phyloP scores from a whole-genome alignment of 2,113 vertebrate genomes.

The Galbula dea region DNA sequence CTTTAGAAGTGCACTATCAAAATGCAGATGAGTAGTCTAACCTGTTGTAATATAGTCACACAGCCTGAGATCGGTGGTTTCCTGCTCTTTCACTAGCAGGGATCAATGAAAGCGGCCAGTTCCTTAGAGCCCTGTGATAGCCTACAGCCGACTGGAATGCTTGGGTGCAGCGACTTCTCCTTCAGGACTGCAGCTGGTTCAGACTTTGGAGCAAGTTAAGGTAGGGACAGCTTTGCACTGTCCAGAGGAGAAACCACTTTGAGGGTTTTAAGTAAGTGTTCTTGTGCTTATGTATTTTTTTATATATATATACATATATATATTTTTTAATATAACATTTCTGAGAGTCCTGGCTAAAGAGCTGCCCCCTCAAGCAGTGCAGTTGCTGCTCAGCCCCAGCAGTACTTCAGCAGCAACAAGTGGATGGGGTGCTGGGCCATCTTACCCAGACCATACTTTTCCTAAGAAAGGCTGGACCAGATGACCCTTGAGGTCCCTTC shows the following conservation, averaged over 20 bases:
- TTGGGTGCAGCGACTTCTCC: background rate
- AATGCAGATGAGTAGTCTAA: too few species aligned
- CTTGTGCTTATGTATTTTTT: background rate
- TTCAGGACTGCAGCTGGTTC: fast-evolving
- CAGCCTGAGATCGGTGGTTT: fast-evolving
- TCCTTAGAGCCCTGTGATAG: fast-evolving
- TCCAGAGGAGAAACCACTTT: background rate
- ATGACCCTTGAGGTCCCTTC: background rate
- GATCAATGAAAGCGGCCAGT: background rate
- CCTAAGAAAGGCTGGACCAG: background rate
- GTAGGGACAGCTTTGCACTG: background rate
- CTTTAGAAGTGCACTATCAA: fast-evolving
- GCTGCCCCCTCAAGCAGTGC: background rate
- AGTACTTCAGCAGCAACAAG: background rate
- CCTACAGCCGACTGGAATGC: background rate
- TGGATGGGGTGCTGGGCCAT: background rate
- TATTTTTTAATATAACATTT: fast-evolving
- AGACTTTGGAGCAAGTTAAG: fast-evolving
- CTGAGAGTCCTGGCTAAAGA: background rate
- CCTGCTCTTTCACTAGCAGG: background rate
- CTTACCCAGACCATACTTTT: background rate
- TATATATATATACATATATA: background rate
- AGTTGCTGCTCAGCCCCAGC: background rate
- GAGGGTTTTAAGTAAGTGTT: background rate
- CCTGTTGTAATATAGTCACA: fast-evolving